Base-by-base conservation (phyloP, 2,797 vertebrate genomes). In the Anas flavirostris region DNA sequence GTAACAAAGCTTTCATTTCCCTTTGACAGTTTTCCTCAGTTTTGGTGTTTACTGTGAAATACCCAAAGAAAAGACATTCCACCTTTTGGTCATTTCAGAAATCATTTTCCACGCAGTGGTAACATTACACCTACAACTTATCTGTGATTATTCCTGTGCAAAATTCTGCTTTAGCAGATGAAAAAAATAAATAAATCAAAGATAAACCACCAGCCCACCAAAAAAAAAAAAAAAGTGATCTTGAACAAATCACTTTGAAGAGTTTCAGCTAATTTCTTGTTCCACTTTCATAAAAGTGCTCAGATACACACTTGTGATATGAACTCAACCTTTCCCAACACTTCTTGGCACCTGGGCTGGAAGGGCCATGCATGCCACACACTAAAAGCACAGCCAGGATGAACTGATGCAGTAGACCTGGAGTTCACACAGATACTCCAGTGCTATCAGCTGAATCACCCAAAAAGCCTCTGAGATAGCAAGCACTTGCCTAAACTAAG, bases 121-220 rank as follows among this genome's bases (percentile, higher is more conserved):
- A 63, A 74, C 25, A 33, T 12, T 28, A 18, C 39, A 18, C 28
- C 15, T 12, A 64, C 62, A 94, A 81, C 14, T 46, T 59, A 74
- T 60, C 14, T 48, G 39, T 48, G 14, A 66, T 35, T 70, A 9
- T 48, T 72, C 26, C 58, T 75, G 15, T 31, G 31, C 43, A 86
- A 86, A 88, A 22, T 17, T 83, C 25, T 4, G 17, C 16, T 86
- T 73, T 12, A 87, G 18, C 8, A 37, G 39, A 62, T 52, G 9
- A 35, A 74, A 87, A 87, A 83, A 48, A 48, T 48, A 48, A 48
- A 48, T 48, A 13, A 48, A 22, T 46, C 46, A 48, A 48, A 48
- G 46, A 23, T 48, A 48, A 23, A 48, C 46, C 22, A 48, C 46
- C 46, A 48, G 46, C 22, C 25, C 10, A 1, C 0, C 0, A 2